A percentile compares a stretch with the other conserved stretches of the same genome.
Evolutionary conservation across 2,113 vertebrate species (phyloP).

Genomic region (Tyrannus savana): DNA sequence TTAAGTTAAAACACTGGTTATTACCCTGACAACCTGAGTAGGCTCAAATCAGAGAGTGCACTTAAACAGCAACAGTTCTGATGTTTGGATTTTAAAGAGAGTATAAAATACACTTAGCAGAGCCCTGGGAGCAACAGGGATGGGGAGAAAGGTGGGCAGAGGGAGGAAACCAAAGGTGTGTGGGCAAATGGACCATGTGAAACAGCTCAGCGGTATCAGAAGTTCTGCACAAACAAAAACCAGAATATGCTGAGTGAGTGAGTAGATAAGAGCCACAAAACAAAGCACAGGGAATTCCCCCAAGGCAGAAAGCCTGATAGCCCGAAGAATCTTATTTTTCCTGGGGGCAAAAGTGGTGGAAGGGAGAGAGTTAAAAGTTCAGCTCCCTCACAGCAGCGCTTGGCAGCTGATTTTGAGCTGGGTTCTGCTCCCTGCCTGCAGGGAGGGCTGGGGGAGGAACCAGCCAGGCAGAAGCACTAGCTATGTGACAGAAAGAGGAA

Average conservation of each 20-base stretch:
- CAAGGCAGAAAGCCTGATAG: not conserved
- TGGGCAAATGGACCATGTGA: not conserved
- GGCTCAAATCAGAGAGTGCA: not conserved
- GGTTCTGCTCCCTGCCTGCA: not conserved
- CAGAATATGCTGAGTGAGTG: not conserved
- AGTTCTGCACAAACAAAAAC: not conserved
- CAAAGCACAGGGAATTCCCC: not conserved
- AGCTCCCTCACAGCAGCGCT: not conserved
- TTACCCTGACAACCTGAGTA: not conserved
- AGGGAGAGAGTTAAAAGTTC: not conserved
- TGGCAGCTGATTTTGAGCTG: not conserved
- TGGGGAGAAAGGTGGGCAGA: not conserved
- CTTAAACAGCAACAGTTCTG: not conserved
- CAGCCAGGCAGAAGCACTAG: not conserved
- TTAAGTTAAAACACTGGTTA: not conserved
- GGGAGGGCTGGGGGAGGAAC: not conserved
- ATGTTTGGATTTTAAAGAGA: not conserved
- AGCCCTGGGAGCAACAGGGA: not conserved
- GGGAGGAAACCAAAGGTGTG: not conserved
- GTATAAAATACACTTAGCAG: fast-evolving
- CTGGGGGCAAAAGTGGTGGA: not conserved
- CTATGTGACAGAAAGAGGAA: not conserved
- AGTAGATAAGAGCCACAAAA: not conserved
- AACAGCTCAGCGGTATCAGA: not conserved
- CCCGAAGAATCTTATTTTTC: not conserved